Percentiles rank a stretch among this genome's conserved stretches.
Conservation (phyloP, 2,888 invertebrate species). For the Caenorhabditis drosophilae region DNA sequence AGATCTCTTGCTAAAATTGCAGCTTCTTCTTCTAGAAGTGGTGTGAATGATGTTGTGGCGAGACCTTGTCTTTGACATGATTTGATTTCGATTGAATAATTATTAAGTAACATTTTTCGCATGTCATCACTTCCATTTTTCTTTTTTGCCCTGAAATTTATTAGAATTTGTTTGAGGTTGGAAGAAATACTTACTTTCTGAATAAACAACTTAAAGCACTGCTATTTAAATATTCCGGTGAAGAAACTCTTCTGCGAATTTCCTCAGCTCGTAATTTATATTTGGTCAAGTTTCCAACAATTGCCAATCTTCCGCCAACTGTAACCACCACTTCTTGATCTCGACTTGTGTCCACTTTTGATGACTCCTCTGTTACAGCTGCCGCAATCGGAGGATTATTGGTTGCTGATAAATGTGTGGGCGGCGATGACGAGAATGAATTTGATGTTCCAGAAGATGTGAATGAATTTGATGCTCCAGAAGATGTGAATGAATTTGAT, state of each 20-base stretch:
- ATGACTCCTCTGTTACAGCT: not conserved
- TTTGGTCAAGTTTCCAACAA: constrained; percentile 9
- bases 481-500: no score
- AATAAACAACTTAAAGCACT: constrained; percentile 10
- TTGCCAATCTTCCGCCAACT: constrained; percentile 7
- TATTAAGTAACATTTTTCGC: not conserved
- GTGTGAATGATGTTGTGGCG: not conserved
- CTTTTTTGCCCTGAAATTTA: constrained; percentile 10
- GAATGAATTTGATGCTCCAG: no score
- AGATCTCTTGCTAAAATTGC: not conserved
- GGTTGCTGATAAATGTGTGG: not conserved
- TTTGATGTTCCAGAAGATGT: no score
- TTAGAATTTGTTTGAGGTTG: not conserved
- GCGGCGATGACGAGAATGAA: not conserved
- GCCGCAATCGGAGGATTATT: no score
- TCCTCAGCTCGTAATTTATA: constrained; percentile 14
- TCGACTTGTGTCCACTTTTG: not conserved
- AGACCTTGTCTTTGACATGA: not conserved
- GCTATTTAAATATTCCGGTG: constrained; percentile 16
- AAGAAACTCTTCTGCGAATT: constrained; percentile 7
- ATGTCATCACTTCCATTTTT: not conserved
- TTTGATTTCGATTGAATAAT: constrained; percentile 1
- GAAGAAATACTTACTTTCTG: constrained; percentile 14
- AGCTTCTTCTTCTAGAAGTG: constrained; percentile 5
- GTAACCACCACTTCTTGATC: constrained; percentile 2